Evolutionary conservation across 1,140 invertebrate genomes (phyloP), one percentile per base, ranked within the genome.

Genomic region (Anadara kagoshimensis): DNA sequence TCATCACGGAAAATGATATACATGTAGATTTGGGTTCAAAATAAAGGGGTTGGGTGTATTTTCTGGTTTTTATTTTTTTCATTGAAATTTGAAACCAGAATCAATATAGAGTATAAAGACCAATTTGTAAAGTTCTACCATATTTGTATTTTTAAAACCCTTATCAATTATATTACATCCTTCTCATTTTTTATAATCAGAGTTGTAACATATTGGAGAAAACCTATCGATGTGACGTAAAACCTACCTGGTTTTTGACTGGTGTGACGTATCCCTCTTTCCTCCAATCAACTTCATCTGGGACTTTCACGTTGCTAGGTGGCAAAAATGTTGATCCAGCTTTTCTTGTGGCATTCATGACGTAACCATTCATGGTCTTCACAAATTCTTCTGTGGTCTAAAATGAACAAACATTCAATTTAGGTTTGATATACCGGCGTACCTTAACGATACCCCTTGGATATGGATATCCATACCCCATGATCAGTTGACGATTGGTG

Each of bases 231-330:
- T 12, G 16, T 20, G n/a, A 44, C 7, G 20, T 41, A 14, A n/a
- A 44, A 44, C 68, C 44, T 71, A 81, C 82, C 76, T 83, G 85
- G 69, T 86, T 78, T 54, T 86, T 86, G 51, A 85, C 71, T 14
- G 49, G 53, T 56, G 85, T 86, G 11, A 86, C 83, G 65, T 79
- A 83, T 4, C 84, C 83, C 45, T 85, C 69, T 5, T 45, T 26
- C 44, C 83, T 78, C 85, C 85, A 86, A 63, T 86, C 82, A 7
- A 86, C 82, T 11, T 44, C 68, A 16, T 73, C 75, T 12, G 83
- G 83, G 12, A 81, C 61, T 22, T 75, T 73, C 20, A 76, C 47
- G 53, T 78, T 68, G 18, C 58, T 62, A 2, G 72, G 69, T n/a
- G 62, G 20, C 24, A 78, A 43, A 69, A 69, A 82, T 22, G 51